phyloP scores from a whole-genome alignment of 2,113 vertebrate species.

The Strix uralensis region DNA sequence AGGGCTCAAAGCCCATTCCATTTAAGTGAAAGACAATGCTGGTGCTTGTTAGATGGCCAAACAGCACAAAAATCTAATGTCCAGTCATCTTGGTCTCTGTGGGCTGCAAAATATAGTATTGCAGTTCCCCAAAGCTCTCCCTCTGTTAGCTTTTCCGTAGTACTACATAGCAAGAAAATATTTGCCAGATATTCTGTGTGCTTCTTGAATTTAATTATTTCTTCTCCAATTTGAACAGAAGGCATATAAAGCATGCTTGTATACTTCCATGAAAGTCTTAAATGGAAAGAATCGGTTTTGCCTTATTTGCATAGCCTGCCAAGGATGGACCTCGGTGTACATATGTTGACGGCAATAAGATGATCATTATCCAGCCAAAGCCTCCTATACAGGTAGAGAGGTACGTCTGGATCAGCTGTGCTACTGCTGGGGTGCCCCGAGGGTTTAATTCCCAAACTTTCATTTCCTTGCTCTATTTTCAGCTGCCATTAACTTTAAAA shows the following conservation, averaged over 20 bases:
- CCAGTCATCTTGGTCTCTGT: background rate
- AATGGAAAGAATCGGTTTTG: background rate
- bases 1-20: background rate
- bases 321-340: background rate
- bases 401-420: background rate
- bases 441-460: conserved; percentile 33
- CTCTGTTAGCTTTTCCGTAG: background rate
- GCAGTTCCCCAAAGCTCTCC: background rate
- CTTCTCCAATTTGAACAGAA: conserved; percentile 22
- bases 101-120: background rate
- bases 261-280: background rate
- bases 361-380: conserved; percentile 17
- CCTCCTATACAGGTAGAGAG: conserved; percentile 6
- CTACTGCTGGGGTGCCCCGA: background rate
- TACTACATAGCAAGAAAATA: background rate
- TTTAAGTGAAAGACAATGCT: background rate
- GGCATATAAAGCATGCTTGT: background rate
- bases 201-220: conserved; percentile 25
- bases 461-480: conserved; percentile 18
- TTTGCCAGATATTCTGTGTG: background rate
- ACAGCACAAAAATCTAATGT: background rate
- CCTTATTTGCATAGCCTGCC: conserved; percentile 19
- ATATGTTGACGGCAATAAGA: conserved; percentile 25
- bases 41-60: background rate
- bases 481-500: conserved; percentile 57